A percentile compares a stretch with the other conserved stretches of the same genome.
Conservation (phyloP, 1,140 invertebrate genomes). For the Drosophila melanogaster region DNA sequence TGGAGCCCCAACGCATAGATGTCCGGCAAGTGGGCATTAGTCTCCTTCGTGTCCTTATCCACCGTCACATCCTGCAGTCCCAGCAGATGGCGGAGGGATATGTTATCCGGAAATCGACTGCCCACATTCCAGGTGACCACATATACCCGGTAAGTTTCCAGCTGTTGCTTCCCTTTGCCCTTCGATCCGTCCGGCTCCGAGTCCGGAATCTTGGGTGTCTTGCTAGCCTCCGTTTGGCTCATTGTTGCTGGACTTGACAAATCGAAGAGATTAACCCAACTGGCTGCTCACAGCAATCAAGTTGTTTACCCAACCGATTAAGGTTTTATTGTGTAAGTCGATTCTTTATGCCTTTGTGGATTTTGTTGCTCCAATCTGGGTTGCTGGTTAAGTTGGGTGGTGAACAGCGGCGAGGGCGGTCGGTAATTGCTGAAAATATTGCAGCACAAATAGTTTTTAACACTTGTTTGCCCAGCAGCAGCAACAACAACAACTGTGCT, state of each 20-base stretch:
- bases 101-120: slow-evolving; percentile 88
- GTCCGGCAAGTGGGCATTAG: slow-evolving; percentile 88
- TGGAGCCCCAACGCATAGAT: slow-evolving; percentile 94
- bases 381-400: not conserved
- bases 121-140: slow-evolving; percentile 95
- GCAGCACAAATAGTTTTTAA: slow-evolving; percentile 29
- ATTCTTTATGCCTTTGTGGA: not conserved
- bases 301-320: slow-evolving; percentile 20
- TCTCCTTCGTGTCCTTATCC: slow-evolving; percentile 51
- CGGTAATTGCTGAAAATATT: slow-evolving; percentile 32
- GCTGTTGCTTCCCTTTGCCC: slow-evolving; percentile 49
- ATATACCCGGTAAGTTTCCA: slow-evolving; percentile 86
- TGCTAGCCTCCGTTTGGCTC: slow-evolving; percentile 41
- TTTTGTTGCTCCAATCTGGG: not conserved
- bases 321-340: not conserved
- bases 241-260: slow-evolving; percentile 12
- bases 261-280: slow-evolving; percentile 6
- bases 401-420: not conserved
- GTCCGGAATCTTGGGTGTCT: not conserved
- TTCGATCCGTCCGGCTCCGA: slow-evolving; percentile 31
- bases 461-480: slow-evolving; percentile 21
- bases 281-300: slow-evolving; percentile 5
- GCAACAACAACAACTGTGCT: slow-evolving; percentile 2
- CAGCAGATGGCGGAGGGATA: slow-evolving; percentile 89
- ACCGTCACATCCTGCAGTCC: slow-evolving; percentile 86